Evolutionary conservation across 2,888 invertebrate genomes (phyloP), one percentile per base, ranked within the genome.

Genomic region (Plutella xylostella): DNA sequence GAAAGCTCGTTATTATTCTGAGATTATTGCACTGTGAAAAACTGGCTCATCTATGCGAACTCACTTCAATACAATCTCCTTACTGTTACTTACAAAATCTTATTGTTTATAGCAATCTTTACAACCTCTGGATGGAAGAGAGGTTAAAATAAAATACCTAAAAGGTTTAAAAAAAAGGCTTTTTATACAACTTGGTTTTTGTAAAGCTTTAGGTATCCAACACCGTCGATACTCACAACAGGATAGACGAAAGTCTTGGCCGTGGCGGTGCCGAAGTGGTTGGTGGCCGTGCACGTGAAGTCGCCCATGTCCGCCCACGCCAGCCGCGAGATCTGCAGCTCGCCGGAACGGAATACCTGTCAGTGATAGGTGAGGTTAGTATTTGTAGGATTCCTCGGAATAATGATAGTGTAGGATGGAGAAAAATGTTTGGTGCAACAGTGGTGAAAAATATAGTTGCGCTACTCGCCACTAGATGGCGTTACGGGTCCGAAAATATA

Each of bases 281-380:
- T 92, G 49, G 86, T 82, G 0, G 92, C 93, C 34, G 87, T 76
- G 65, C 96, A 97, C 20, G 80, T 88, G 75, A 90, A 95, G 35
- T 86, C 87, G 15, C 94, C 96, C 94, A 96, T 93, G 56, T 94
- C 92, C 19, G 82, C 75, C 94, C 94, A 96, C 42, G 85, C 84
- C 4, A 95, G 85, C 2, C 88, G 76, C 2, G 87, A 77, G 51
- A 97, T 92, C 46, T 92, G 72, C 42, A 97, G 78, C 65, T 92
- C 92, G 3, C 96, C 96, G 45, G 89, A 90, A 7, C 87, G 85
- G 6, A 92, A 77, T 21, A 89, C 77, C 87, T 87, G 63, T 7
- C 52, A n/a, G 12, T 21, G 42, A 15, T n/a, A 20, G 22, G 12
- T 14, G 17, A 34, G 17, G 17, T 2, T 34, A n/a, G n/a, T n/a